Evolutionary conservation across 64 coral and sea anemone species (phyloP), one percentile per base, ranked within the genome.

Genomic region (Hydrozoanthus tunicans): DNA sequence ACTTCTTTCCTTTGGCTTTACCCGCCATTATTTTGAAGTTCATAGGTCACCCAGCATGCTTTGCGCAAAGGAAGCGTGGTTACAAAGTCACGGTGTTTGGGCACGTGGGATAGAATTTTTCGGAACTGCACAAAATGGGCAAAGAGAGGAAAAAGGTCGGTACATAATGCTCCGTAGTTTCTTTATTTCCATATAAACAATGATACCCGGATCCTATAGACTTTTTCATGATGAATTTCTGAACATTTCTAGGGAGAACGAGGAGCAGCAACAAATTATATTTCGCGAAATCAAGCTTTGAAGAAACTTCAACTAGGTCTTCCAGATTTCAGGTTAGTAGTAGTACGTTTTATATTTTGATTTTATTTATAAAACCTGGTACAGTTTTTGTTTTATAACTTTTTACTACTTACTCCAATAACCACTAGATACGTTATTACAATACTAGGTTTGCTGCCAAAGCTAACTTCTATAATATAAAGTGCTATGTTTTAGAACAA

Each of bases 271-370:
- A 98, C 93, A 6, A 84, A 93, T 24, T 98, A 91, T 73, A 85
- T 93, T 64, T 93, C 96, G 43, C 90, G 96, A 89, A 93, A 95
- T 86, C 93, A 95, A 89, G 96, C 96, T 5, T 59, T 98, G 26
- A 98, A 93, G 65, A 98, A 98, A 91, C 82, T 98, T 17, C 96
- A 98, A 70, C 93, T 98, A 12, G 93, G 96, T 74, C 94, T 98
- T 70, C 91, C 93, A 4, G 96, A 98, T 75, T 98, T 98, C 88
- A 98, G 96, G 96, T 98, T 52, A 67, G 85, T 53, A 43, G 32
- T 43, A 43, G 32, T 43, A 43, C 32, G 32, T 43, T 43, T 43
- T 43, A 43, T 43, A 43, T 43, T 1, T 43, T 43, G 2, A 43
- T 43, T 43, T 43, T 43, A 43, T 43, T 43, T 43, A 43, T 43